These are phyloP conservation scores for Cryptops parisi DNA, from an alignment of 2,888 invertebrate species.

Conservation along the genomic window DNA sequence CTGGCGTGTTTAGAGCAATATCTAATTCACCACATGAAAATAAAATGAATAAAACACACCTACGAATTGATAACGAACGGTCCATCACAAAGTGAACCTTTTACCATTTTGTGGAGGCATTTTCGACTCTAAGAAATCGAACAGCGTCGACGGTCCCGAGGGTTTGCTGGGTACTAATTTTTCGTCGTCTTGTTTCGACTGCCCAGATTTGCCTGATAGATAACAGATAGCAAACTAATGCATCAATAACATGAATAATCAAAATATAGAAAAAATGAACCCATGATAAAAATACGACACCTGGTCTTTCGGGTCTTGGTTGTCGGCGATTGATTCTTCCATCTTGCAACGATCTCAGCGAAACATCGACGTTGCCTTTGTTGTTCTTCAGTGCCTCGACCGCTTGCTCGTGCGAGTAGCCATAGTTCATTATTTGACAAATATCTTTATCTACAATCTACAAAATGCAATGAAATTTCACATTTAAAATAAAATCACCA, in stretches of 20 bases:
- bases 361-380: conserved; percentile 48
- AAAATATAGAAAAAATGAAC: no score
- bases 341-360: conserved; percentile 25
- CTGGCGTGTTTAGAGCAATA: no score
- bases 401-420: conserved; percentile 60
- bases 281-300: no score
- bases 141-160: conserved; percentile 28
- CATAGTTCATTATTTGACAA: conserved; percentile 57
- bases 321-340: conserved; percentile 31
- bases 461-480: not conserved
- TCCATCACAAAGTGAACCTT: no score
- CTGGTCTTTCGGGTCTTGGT: not conserved
- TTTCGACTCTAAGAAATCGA: conserved; percentile 31
- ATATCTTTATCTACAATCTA: conserved; percentile 27
- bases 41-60: no score
- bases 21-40: no score
- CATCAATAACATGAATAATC: no score
- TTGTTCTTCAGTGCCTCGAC: conserved; percentile 53
- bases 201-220: not conserved
- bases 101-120: conserved; percentile 20
- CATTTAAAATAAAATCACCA: not conserved
- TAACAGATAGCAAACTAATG: not conserved
- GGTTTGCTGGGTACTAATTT: conserved; percentile 24
- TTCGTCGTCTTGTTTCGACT: conserved; percentile 23
- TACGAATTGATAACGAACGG: no score